Conservation (phyloP, 2,797 vertebrate genomes). For the Poeciliopsis gracilis region DNA sequence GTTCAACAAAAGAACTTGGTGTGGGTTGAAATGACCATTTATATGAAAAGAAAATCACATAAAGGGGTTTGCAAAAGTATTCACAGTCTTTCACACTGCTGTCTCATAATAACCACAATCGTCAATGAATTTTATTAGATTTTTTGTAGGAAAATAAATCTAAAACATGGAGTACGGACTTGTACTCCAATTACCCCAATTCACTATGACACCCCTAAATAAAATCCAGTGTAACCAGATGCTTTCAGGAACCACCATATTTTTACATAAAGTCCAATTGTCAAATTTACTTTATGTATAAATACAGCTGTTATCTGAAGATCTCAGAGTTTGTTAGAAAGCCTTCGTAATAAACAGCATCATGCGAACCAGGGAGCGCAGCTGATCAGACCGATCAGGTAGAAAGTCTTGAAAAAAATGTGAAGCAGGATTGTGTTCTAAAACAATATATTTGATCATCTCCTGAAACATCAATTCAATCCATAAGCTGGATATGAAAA, state of each 20-base stretch:
- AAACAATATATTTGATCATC: too few species aligned
- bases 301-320: background rate
- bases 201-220: background rate
- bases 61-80: background rate
- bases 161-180: background rate
- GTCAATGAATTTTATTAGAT: background rate
- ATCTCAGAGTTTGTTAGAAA: background rate
- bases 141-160: background rate
- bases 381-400: too few species aligned
- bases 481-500: background rate
- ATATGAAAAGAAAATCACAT: background rate
- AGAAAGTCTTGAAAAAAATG: too few species aligned
- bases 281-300: background rate
- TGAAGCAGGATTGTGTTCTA: too few species aligned
- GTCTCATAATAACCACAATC: background rate
- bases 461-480: background rate
- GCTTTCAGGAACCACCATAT: background rate
- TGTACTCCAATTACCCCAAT: background rate
- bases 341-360: background rate
- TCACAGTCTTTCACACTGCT: background rate
- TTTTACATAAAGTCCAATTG: background rate
- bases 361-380: too few species aligned
- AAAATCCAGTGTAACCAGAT: background rate
- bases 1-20: slow-evolving; percentile 4
- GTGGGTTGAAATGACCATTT: background rate